Conservation (phyloP, 2,888 invertebrate genomes). For the Prenolepis imparis region DNA sequence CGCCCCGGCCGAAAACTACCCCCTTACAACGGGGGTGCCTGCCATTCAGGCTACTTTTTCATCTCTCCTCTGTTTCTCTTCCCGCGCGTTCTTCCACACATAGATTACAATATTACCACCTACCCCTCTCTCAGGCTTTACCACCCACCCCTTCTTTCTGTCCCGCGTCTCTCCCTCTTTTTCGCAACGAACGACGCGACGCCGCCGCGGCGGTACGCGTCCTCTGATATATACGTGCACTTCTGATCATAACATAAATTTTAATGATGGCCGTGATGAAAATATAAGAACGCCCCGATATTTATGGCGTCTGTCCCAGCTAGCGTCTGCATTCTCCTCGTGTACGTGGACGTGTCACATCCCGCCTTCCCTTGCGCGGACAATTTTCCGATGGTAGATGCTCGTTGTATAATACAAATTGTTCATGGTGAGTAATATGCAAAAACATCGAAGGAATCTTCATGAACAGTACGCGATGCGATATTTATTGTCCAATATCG, state of each 20-base stretch:
- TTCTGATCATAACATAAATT: constrained; percentile 86
- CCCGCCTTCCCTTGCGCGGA: constrained; percentile 5
- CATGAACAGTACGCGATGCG: background rate
- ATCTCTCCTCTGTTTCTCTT: constrained; percentile 81
- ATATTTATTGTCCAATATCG: background rate
- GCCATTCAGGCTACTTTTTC: constrained; percentile 85
- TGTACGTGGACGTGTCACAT: constrained; percentile 46
- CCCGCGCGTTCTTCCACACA: constrained; percentile 84
- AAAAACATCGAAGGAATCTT: background rate
- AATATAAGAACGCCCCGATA: constrained; percentile 85
- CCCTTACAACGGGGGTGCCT: constrained; percentile 78
- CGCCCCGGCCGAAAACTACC: constrained; percentile 79
- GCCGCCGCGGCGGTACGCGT: constrained; percentile 67
- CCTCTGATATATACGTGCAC: constrained; percentile 83
- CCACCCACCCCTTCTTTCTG: constrained; percentile 60
- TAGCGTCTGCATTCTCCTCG: constrained; percentile 61
- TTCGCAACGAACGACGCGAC: constrained; percentile 62
- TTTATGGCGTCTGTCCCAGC: constrained; percentile 80
- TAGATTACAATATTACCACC: constrained; percentile 86
- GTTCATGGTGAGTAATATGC: background rate
- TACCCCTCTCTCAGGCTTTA: constrained; percentile 68
- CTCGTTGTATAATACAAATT: constrained; percentile 12
- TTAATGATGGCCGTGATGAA: constrained; percentile 86
- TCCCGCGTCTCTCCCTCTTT: constrained; percentile 58
- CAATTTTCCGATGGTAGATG: constrained; percentile 21